Conservation (phyloP, 2,113 vertebrate species). For the Cnemophilus loriae region DNA sequence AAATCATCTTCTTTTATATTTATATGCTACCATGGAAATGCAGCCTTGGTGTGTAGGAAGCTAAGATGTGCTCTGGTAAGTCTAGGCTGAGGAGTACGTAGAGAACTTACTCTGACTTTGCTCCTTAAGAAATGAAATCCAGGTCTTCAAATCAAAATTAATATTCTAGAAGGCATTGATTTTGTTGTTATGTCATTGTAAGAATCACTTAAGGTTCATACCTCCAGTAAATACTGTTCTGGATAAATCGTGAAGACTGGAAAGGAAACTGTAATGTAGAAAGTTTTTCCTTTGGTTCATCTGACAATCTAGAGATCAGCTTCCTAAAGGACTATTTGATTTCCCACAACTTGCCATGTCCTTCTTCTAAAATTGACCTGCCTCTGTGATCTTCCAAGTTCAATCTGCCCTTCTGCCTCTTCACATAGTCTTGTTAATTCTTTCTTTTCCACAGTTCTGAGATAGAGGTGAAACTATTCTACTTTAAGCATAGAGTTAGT, state of each 20-base stretch:
- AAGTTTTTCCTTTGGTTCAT: neutral
- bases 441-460: neutral
- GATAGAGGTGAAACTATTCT: neutral
- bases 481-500: neutral
- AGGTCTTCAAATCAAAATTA: neutral
- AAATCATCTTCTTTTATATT: neutral
- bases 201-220: neutral
- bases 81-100: neutral
- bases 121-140: neutral
- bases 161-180: neutral
- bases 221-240: neutral
- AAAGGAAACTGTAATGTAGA: neutral
- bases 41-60: neutral
- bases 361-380: neutral
- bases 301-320: neutral
- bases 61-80: neutral
- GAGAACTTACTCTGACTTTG: neutral
- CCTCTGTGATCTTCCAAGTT: neutral
- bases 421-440: neutral
- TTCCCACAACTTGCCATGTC: neutral
- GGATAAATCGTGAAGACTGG: neutral
- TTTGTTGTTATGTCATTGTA: neutral
- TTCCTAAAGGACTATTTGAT: neutral
- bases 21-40: neutral
- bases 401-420: neutral